These are phyloP conservation scores for Amphipyra berbera DNA, from an alignment of 2,888 invertebrate genomes.

Conservation along the genomic window DNA sequence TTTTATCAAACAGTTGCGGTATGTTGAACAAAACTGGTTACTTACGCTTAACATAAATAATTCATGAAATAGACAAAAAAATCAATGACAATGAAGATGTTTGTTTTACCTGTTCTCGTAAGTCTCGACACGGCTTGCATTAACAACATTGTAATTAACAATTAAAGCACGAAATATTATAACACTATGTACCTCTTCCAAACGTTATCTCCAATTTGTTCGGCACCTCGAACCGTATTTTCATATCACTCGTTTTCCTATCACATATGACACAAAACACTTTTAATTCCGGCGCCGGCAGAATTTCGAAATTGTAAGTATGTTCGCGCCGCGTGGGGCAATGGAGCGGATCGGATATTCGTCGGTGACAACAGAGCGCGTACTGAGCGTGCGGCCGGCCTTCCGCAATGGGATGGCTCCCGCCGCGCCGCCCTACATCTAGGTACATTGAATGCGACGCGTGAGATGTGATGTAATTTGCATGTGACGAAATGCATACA, in stretches of 20 bases:
- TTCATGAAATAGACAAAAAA: constrained; percentile 24
- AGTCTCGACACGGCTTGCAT: constrained; percentile 54
- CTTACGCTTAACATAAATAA: constrained; percentile 19
- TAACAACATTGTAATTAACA: constrained; percentile 47
- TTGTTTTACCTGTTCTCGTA: constrained; percentile 52
- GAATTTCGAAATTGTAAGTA: constrained; percentile 55
- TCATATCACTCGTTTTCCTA: constrained; percentile 79
- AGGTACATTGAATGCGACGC: constrained; percentile 68
- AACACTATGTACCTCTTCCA: constrained; percentile 78
- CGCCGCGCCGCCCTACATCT: constrained; percentile 87
- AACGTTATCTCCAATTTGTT: constrained; percentile 88
- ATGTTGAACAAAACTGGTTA: constrained; percentile 43
- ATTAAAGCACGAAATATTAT: constrained; percentile 61
- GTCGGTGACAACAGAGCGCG: constrained; percentile 81
- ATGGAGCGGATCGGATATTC: constrained; percentile 79
- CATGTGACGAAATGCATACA: constrained; percentile 78
- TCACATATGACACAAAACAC: constrained; percentile 67
- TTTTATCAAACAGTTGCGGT: constrained; percentile 30
- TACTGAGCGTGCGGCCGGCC: constrained; percentile 74
- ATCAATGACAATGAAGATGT: constrained; percentile 19
- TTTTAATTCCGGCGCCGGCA: constrained; percentile 62
- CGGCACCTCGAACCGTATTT: constrained; percentile 87
- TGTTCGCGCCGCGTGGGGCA: constrained; percentile 66
- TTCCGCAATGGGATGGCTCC: constrained; percentile 86
- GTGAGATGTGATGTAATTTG: constrained; percentile 84